Percentiles rank a stretch among this genome's conserved stretches.
phyloP scores from a whole-genome alignment of 1,140 invertebrate genomes.

The Glossosoma conforme region DNA sequence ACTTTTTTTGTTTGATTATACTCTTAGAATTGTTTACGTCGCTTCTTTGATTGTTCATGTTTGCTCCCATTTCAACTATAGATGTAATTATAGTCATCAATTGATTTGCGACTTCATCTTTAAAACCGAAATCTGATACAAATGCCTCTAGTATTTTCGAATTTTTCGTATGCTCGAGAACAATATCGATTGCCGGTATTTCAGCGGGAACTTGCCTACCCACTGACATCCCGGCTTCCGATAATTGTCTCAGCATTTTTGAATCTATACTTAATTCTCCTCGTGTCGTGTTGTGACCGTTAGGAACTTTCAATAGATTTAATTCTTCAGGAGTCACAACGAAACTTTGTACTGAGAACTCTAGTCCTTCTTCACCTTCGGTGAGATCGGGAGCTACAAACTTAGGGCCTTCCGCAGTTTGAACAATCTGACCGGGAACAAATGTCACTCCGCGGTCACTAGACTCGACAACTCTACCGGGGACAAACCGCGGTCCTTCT shows the following conservation, averaged over 20 bases:
- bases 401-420: slow-evolving; percentile 64
- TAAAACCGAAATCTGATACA: slow-evolving; percentile 47
- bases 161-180: slow-evolving; percentile 54
- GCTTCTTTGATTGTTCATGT: slow-evolving; percentile 42
- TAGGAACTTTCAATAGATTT: slow-evolving; percentile 56
- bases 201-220: slow-evolving; percentile 59
- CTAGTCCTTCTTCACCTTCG: slow-evolving; percentile 60
- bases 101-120: slow-evolving; percentile 49
- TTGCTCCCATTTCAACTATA: slow-evolving; percentile 50
- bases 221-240: slow-evolving; percentile 64
- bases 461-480: slow-evolving; percentile 64
- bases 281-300: slow-evolving; percentile 50
- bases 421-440: slow-evolving; percentile 66
- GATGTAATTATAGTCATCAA: slow-evolving; percentile 48
- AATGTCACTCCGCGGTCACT: slow-evolving; percentile 63
- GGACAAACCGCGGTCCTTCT: slow-evolving; percentile 67
- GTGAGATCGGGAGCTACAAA: slow-evolving; percentile 66
- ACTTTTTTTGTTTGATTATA: slow-evolving; percentile 31
- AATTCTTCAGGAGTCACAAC: slow-evolving; percentile 67
- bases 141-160: slow-evolving; percentile 47
- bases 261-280: slow-evolving; percentile 62
- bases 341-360: slow-evolving; percentile 72
- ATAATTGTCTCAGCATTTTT: slow-evolving; percentile 62
- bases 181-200: slow-evolving; percentile 58
- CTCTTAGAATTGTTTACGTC: slow-evolving; percentile 34